phyloP scores from a whole-genome alignment of 2,888 invertebrate species.

The Thereva unica region DNA sequence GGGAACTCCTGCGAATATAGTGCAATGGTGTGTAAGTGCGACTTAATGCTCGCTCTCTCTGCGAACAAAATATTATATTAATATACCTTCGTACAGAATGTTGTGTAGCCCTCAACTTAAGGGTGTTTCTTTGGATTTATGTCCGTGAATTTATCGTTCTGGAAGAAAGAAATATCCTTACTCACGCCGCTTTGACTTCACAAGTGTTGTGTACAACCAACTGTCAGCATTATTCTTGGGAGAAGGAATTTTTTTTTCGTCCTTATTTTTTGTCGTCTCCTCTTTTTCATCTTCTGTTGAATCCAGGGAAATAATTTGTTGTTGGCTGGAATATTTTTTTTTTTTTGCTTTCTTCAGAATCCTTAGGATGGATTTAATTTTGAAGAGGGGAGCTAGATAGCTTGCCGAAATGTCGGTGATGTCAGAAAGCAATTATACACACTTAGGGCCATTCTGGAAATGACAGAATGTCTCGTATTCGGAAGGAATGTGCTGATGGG shows the following conservation, averaged over 20 bases:
- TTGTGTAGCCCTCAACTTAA: slow-evolving; percentile 25
- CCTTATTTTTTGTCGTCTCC: too few relatives aligned
- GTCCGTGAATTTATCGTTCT: slow-evolving; percentile 32
- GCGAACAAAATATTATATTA: background rate
- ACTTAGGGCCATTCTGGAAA: slow-evolving; percentile 15
- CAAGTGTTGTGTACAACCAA: slow-evolving; percentile 34
- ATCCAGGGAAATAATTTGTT: slow-evolving; percentile 29
- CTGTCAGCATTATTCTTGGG: slow-evolving; percentile 27
- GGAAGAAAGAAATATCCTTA: slow-evolving; percentile 33
- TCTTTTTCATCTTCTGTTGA: slow-evolving; percentile 14
- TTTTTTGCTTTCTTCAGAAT: background rate
- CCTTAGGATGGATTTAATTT: slow-evolving; percentile 13
- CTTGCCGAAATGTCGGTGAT: slow-evolving; percentile 16
- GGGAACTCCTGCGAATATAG: background rate
- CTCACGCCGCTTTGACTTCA: slow-evolving; percentile 33
- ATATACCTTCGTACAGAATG: slow-evolving; percentile 5
- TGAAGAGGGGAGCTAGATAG: slow-evolving; percentile 1
- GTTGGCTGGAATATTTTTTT: slow-evolving; percentile 27
- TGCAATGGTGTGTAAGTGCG: background rate
- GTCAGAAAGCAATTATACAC: slow-evolving; percentile 28
- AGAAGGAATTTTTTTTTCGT: background rate
- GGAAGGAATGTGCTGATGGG: too few relatives aligned
- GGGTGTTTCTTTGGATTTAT: slow-evolving; percentile 33
- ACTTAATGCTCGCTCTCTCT: slow-evolving; percentile 9
- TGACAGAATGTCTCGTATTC: slow-evolving; percentile 16